Percentiles rank a stretch among this genome's conserved stretches.
Evolutionary conservation across 2,113 vertebrate genomes (phyloP).

Genomic region (Abramis brama): DNA sequence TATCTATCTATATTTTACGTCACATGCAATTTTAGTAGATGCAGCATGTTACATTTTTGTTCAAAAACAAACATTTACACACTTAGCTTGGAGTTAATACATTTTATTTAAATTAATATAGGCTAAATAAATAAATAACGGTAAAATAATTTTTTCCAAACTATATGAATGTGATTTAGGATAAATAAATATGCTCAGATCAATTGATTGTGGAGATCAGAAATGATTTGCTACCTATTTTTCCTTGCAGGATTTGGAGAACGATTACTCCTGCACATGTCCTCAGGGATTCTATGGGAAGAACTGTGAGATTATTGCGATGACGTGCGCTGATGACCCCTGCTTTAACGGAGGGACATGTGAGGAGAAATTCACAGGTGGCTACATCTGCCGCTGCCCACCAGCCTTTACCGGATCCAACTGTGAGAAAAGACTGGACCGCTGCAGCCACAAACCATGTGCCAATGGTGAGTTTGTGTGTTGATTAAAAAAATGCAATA

Average conservation of each 20-base stretch:
- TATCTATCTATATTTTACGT: neutral
- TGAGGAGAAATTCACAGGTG: conserved; percentile 68
- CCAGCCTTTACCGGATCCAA: conserved; percentile 85
- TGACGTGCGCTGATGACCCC: conserved; percentile 84
- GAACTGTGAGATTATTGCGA: conserved; percentile 85
- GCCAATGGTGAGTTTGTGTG: conserved; percentile 69
- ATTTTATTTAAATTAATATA: neutral
- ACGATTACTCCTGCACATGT: conserved; percentile 83
- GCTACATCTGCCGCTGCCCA: conserved; percentile 83
- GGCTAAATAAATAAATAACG: neutral
- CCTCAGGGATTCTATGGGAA: conserved; percentile 88
- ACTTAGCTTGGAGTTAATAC: neutral
- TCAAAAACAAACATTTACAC: neutral
- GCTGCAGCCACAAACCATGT: conserved; percentile 84
- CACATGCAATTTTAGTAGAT: neutral
- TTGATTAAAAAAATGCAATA: neutral
- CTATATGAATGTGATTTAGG: neutral
- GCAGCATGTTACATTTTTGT: conserved; percentile 2
- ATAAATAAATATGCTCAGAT: neutral
- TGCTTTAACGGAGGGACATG: conserved; percentile 89
- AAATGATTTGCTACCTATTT: neutral
- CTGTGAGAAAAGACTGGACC: conserved; percentile 88
- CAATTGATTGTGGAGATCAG: neutral
- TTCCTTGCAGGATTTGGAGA: conserved; percentile 74
- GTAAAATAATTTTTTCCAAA: neutral